Evolutionary conservation across 2,888 invertebrate genomes (phyloP).

Genomic region (Tipula lateralis): DNA sequence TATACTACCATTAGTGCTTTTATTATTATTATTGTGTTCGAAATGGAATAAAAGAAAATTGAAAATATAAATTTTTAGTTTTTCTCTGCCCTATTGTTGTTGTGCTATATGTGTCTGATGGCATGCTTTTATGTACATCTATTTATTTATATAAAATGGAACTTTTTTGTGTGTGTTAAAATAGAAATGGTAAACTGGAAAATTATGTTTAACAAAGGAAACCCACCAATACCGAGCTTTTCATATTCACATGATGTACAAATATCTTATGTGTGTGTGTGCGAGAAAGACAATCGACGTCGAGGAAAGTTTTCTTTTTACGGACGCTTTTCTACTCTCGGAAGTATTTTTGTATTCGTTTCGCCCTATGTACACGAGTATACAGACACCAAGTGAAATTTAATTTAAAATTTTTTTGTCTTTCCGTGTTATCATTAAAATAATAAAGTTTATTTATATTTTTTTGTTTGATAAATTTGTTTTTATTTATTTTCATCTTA

Average conservation of each 20-base stretch:
- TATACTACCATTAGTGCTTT: not conserved
- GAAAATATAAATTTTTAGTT: not conserved
- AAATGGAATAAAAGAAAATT: not conserved
- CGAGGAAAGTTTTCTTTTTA: not conserved
- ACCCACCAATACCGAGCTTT: not conserved
- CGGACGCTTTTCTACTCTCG: not conserved
- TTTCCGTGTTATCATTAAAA: not conserved
- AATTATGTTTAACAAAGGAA: not conserved
- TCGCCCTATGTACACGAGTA: not conserved
- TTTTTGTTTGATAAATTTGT: not conserved
- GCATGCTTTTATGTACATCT: not conserved
- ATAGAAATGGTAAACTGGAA: not conserved
- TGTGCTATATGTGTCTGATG: not conserved
- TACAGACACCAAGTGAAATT: not conserved
- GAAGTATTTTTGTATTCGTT: not conserved
- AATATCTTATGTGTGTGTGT: not conserved
- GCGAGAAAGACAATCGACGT: not conserved
- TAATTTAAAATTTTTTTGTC: not conserved
- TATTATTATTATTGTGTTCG: not conserved
- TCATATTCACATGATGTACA: not conserved
- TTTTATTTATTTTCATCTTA: not conserved
- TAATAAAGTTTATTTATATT: conserved; percentile 15
- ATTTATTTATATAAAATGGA: not conserved
- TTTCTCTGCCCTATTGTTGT: not conserved
- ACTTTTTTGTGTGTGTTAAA: not conserved